Percentiles rank a stretch among this genome's conserved stretches.
Conservation (phyloP, 2,113 vertebrate species). For the Colossoma macropomum region DNA sequence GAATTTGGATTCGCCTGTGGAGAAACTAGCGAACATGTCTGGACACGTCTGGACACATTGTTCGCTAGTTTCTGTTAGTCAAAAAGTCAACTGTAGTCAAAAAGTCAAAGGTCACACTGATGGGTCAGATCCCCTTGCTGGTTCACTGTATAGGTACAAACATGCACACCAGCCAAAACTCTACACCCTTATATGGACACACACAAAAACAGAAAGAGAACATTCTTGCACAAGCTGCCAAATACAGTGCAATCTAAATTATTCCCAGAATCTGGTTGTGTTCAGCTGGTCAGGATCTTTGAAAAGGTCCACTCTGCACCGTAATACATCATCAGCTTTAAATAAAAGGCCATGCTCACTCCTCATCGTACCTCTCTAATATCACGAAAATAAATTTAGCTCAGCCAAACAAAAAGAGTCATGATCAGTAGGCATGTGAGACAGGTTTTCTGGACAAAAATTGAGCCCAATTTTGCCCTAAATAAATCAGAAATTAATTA, state of each 20-base stretch:
- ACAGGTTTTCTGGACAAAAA: background rate
- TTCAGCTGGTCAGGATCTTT: constrained; percentile 10
- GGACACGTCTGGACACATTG: background rate
- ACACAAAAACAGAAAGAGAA: constrained; percentile 36
- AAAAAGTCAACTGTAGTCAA: no score
- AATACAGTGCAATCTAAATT: constrained; percentile 54
- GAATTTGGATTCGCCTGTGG: background rate
- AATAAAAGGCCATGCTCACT: constrained; percentile 10
- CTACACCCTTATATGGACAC: constrained; percentile 53
- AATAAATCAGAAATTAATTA: no score
- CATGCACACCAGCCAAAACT: constrained; percentile 7
- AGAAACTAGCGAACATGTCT: background rate
- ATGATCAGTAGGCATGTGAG: background rate
- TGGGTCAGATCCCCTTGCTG: background rate
- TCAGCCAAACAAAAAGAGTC: background rate
- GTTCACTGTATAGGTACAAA: constrained; percentile 21
- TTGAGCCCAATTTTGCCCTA: background rate
- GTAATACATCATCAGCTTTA: constrained; percentile 15
- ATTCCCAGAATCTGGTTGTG: constrained; percentile 48
- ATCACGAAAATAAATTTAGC: constrained; percentile 32
- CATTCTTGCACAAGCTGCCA: constrained; percentile 50
- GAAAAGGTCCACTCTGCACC: background rate
- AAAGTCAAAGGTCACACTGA: constrained; percentile 19
- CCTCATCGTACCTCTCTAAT: background rate
- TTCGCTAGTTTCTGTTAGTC: no score